Evolutionary conservation across 2,888 invertebrate genomes (phyloP), one percentile per base, ranked within the genome.

Genomic region (Heliconius sara): DNA sequence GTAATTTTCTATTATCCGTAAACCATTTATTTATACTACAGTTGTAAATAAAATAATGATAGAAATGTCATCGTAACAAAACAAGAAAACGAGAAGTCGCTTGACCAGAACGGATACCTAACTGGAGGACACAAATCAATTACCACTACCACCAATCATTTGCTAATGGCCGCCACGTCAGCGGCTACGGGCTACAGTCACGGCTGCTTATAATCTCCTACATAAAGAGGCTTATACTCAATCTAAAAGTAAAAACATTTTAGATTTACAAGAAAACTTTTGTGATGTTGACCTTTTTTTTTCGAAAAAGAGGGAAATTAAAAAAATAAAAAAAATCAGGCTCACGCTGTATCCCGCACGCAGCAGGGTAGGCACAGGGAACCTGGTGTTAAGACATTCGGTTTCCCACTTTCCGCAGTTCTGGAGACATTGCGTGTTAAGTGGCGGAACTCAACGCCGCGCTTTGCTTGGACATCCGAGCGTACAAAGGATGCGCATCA

Each of bases 141-240:
- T 87, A 85, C 84, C 83, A 88, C 88, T 87, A 85, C 84, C 83
- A 82, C 81, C 88, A 85, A 87, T 88, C 86, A 88, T 86, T 87
- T 84, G 85, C 85, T 85, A 88, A 89, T 87, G 84, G 85, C 83
- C 84, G 82, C 85, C 84, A 85, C 83, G 83, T 83, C 83, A 83
- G 80, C 78, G 81, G 70, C 77, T 79, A 80, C 77, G 80, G 78
- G 78, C 84, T 70, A 86, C 86, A 84, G 79, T 81, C 81, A 84
- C 88, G 83, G 87, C 85, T 86, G 86, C 88, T 83, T 84, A 84
- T 84, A 87, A 85, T 86, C 84, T 70, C 80, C 76, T 57, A 16
- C 72, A 47, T 80, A 80, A 82, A 82, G 81, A 70, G 71, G 63
- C 43, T 60, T 77, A 34, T 52, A 25, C 43, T 9, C 9, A 52